Conservation (phyloP, 1,140 invertebrate species). For the Leguminivora glycinivorella region DNA sequence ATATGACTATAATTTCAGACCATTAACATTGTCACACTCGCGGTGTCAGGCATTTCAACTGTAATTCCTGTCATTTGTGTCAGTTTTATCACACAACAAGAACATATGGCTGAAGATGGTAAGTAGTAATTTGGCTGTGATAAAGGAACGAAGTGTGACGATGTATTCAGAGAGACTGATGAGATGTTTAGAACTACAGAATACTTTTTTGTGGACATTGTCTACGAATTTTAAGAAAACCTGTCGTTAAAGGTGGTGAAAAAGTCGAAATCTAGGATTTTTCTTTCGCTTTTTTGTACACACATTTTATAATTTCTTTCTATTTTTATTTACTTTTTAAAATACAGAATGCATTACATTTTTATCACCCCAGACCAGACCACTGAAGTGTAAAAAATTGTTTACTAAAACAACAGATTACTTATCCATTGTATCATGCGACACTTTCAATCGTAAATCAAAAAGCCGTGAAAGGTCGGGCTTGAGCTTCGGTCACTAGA, state of each 20-base stretch:
- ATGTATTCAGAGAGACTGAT: constrained; percentile 37
- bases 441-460: constrained; percentile 61
- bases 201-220: no score
- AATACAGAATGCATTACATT: background rate
- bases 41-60: constrained; percentile 13
- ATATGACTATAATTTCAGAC: constrained; percentile 21
- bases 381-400: constrained; percentile 8
- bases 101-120: constrained; percentile 69
- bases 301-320: background rate
- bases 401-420: background rate
- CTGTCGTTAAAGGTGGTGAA: no score
- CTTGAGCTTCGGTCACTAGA: constrained; percentile 42
- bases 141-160: constrained; percentile 58
- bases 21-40: constrained; percentile 11
- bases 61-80: constrained; percentile 35
- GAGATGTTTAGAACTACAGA: background rate
- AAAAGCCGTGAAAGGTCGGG: constrained; percentile 62
- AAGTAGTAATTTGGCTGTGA: constrained; percentile 68
- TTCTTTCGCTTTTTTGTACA: no score
- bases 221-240: no score
- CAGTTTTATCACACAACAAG: constrained; percentile 34
- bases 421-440: constrained; percentile 42
- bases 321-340: background rate
- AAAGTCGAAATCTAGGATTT: no score
- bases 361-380: background rate